Conservation (phyloP, 2,113 vertebrate genomes). For the Neogale vison region DNA sequence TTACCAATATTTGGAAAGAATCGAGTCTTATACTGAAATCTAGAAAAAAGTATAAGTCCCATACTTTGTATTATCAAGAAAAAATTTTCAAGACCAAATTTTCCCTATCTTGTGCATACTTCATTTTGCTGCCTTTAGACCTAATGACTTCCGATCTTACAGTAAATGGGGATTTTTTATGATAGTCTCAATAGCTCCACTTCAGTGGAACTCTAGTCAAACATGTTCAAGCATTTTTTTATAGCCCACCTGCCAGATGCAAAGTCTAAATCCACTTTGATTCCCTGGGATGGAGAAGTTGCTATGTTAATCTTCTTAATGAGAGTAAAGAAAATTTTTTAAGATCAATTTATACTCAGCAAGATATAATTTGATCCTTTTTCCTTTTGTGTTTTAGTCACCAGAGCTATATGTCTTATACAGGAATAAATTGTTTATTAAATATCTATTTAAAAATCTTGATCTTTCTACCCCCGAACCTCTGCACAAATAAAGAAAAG, state of each 20-base stretch:
- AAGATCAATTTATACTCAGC: conserved; percentile 24
- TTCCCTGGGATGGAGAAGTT: background rate
- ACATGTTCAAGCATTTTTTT: background rate
- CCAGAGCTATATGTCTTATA: background rate
- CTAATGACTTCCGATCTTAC: background rate
- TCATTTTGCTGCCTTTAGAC: conserved; percentile 12
- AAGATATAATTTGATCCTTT: background rate
- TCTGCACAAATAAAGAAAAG: background rate
- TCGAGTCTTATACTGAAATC: background rate
- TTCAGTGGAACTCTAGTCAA: background rate
- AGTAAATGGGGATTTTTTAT: background rate
- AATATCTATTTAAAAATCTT: background rate
- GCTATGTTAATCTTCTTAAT: conserved; percentile 34
- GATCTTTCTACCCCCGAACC: background rate
- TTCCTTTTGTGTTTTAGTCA: background rate
- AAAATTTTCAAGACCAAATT: background rate
- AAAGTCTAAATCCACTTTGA: conserved; percentile 1
- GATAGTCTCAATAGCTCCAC: background rate
- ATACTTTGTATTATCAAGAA: background rate
- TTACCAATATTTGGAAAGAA: background rate
- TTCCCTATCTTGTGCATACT: background rate
- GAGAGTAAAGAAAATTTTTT: background rate
- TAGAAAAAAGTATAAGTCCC: background rate
- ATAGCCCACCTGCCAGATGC: background rate
- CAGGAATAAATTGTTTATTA: background rate